phyloP scores from a whole-genome alignment of 2,888 invertebrate species.

The Criorhina ranunculi region DNA sequence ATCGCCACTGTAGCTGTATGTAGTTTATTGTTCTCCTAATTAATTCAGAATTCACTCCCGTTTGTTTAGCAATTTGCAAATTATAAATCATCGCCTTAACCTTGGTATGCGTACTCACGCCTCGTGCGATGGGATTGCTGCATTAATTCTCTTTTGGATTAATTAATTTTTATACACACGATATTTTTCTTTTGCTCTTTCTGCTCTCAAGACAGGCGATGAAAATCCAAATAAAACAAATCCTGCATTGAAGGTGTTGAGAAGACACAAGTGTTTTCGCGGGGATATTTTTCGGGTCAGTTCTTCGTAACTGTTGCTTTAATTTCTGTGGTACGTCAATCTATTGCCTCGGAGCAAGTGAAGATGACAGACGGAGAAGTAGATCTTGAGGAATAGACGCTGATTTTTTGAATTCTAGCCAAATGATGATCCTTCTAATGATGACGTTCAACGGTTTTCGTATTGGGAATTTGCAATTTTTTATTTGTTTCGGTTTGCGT shows the following conservation, averaged over 20 bases:
- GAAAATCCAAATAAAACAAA: constrained; percentile 51
- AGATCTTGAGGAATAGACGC: constrained; percentile 30
- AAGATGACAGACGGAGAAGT: constrained; percentile 30
- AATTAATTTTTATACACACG: constrained; percentile 37
- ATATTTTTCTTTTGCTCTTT: too few relatives aligned
- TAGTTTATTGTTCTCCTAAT: constrained; percentile 60
- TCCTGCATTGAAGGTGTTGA: constrained; percentile 64
- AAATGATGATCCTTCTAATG: constrained; percentile 58
- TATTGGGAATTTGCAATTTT: constrained; percentile 67
- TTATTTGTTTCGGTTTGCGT: constrained; percentile 10
- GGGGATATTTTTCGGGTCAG: constrained; percentile 59
- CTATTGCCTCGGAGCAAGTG: constrained; percentile 5
- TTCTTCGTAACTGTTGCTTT: constrained; percentile 28
- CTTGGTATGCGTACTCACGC: constrained; percentile 56
- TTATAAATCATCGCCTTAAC: constrained; percentile 75
- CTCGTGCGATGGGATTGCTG: constrained; percentile 12
- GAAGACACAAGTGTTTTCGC: background rate
- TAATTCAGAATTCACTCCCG: constrained; percentile 42
- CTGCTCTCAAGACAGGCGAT: constrained; percentile 15
- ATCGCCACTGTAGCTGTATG: background rate
- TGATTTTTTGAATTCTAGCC: constrained; percentile 56
- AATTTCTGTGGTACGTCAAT: constrained; percentile 51
- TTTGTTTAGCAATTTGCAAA: constrained; percentile 48
- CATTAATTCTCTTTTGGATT: constrained; percentile 56
- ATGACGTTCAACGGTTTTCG: constrained; percentile 9